These are phyloP conservation scores for Lycophotia porphyrea DNA, from an alignment of 2,888 invertebrate genomes.

Conservation along the genomic window DNA sequence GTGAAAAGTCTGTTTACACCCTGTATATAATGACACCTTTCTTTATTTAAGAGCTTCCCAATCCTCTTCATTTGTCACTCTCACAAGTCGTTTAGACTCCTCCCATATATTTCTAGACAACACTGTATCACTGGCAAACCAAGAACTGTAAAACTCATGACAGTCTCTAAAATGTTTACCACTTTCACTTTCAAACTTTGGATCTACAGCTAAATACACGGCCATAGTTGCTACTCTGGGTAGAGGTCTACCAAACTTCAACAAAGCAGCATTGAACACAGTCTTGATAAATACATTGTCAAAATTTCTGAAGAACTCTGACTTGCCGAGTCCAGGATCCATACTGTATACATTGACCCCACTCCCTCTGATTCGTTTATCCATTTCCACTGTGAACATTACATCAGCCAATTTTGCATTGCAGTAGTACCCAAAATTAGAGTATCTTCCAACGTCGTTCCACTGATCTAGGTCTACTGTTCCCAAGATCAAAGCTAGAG, in stretches of 20 bases:
- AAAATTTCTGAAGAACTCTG: conserved; percentile 93
- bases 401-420: conserved; percentile 81
- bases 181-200: conserved; percentile 73
- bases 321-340: conserved; percentile 95
- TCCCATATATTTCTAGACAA: conserved; percentile 76
- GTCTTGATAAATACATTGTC: conserved; percentile 67
- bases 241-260: conserved; percentile 73
- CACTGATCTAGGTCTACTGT: conserved; percentile 92
- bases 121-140: conserved; percentile 81
- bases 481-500: conserved; percentile 92
- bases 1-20: no score
- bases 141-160: conserved; percentile 79
- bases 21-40: neutral
- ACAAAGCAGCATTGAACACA: conserved; percentile 70
- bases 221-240: conserved; percentile 77
- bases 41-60: conserved; percentile 71
- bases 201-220: conserved; percentile 79
- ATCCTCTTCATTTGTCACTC: conserved; percentile 75
- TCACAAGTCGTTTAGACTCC: conserved; percentile 76
- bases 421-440: conserved; percentile 90
- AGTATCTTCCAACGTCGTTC: conserved; percentile 92
- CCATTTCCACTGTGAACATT: conserved; percentile 89
- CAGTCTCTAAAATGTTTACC: conserved; percentile 83
- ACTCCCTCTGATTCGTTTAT: conserved; percentile 75
- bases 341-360: conserved; percentile 94